These are phyloP conservation scores for Steinernema scapterisci DNA, from an alignment of 2,888 invertebrate species.

Conservation along the genomic window DNA sequence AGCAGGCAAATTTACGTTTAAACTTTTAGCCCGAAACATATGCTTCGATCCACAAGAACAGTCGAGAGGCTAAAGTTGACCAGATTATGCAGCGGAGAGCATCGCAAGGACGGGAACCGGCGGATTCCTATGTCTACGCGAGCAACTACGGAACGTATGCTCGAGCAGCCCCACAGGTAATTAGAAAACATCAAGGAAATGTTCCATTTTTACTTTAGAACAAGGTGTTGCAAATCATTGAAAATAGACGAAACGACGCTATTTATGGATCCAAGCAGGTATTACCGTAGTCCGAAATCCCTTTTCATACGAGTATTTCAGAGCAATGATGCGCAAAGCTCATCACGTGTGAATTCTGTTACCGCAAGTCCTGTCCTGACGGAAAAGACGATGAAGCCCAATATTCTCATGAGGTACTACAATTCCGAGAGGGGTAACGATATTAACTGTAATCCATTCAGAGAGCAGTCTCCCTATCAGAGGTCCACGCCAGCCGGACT, in stretches of 20 bases:
- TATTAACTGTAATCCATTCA: too few species aligned
- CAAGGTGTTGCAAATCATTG: slow-evolving; percentile 3
- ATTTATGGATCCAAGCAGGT: neutral
- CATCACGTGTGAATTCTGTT: slow-evolving; percentile 40
- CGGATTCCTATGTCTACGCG: slow-evolving; percentile 36
- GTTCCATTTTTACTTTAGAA: too few species aligned
- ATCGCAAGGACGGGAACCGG: slow-evolving; percentile 1
- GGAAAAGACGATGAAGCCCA: neutral
- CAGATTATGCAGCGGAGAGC: slow-evolving; percentile 23
- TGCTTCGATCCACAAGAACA: slow-evolving; percentile 51
- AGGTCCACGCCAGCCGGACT: slow-evolving; percentile 14
- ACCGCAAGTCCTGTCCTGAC: slow-evolving; percentile 10
- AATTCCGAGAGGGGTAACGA: too few species aligned
- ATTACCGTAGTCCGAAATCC: neutral
- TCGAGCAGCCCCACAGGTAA: slow-evolving; percentile 44
- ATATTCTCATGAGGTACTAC: slow-evolving; percentile 12
- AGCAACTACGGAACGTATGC: slow-evolving; percentile 51
- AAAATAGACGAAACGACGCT: neutral
- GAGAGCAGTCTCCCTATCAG: slow-evolving; percentile 52
- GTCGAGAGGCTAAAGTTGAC: neutral
- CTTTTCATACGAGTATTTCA: neutral
- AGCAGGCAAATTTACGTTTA: neutral
- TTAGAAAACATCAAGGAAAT: too few species aligned
- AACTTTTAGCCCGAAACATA: slow-evolving; percentile 46
- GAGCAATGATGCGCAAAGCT: slow-evolving; percentile 33